These are phyloP conservation scores for Thymelicus lineola DNA, from an alignment of 2,888 invertebrate species.

Conservation along the genomic window DNA sequence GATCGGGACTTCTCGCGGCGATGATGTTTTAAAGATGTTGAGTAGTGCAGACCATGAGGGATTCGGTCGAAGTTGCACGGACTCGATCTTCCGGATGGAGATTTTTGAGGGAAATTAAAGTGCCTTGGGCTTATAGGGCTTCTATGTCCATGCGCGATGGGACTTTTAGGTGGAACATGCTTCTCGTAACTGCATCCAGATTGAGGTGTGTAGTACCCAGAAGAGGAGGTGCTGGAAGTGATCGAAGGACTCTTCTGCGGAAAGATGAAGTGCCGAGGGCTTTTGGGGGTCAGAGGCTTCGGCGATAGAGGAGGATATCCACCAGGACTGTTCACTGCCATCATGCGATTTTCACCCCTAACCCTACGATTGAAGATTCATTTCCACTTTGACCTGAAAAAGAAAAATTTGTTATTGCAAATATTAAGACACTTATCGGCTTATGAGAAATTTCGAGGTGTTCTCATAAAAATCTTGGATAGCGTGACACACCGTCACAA, in stretches of 20 bases:
- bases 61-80: constrained; percentile 69
- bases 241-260: constrained; percentile 83
- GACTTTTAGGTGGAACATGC: constrained; percentile 76
- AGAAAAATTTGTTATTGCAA: constrained; percentile 13
- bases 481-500: background rate
- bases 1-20: constrained; percentile 76
- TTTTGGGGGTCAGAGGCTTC: constrained; percentile 82
- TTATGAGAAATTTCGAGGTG: constrained; percentile 3
- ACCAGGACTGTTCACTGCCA: constrained; percentile 86
- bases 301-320: constrained; percentile 85
- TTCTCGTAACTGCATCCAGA: constrained; percentile 81
- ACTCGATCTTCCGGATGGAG: constrained; percentile 75
- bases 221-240: constrained; percentile 81
- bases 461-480: constrained; percentile 3
- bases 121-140: constrained; percentile 86
- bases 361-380: constrained; percentile 53
- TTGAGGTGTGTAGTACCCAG: constrained; percentile 84
- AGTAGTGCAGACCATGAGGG: constrained; percentile 66
- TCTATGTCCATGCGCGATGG: constrained; percentile 82
- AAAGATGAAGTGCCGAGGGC: constrained; percentile 83
- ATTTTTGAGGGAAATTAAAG: constrained; percentile 82
- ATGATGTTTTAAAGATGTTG: constrained; percentile 73
- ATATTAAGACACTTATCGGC: constrained; percentile 6
- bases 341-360: constrained; percentile 60
- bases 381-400: constrained; percentile 68